Percentiles rank a stretch among this genome's conserved stretches.
Evolutionary conservation across 2,113 vertebrate species (phyloP).

Genomic region (Solea senegalensis): DNA sequence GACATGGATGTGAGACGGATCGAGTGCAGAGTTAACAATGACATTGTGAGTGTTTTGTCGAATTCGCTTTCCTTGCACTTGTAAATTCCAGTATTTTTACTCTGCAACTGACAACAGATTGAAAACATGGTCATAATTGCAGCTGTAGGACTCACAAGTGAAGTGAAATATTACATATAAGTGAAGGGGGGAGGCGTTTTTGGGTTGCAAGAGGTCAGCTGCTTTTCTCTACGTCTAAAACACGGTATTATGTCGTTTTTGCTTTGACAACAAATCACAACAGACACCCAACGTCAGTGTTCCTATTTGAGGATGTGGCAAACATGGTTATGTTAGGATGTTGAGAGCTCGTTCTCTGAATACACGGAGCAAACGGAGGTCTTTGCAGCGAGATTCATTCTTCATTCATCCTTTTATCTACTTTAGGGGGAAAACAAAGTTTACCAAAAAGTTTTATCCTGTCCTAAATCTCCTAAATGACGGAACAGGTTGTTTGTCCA

Average conservation of each 20-base stretch:
- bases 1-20: neutral
- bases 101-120: neutral
- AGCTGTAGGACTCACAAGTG: neutral
- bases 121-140: neutral
- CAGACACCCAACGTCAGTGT: neutral
- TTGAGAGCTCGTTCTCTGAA: neutral
- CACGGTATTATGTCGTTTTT: neutral
- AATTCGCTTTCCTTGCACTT: neutral
- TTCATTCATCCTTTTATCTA: no score
- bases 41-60: no score
- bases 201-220: neutral
- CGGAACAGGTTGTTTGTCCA: neutral
- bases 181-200: neutral
- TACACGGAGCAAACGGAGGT: neutral
- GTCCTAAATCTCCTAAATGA: neutral
- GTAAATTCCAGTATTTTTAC: neutral
- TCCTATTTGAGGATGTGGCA: neutral
- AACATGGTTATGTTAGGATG: neutral
- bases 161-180: neutral
- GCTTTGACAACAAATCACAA: conserved; percentile 4
- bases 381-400: neutral
- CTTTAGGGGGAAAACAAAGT: neutral
- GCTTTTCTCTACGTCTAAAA: neutral
- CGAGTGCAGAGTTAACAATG: neutral
- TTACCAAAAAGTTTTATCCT: neutral